Evolutionary conservation across 1,140 invertebrate species (phyloP).

Genomic region (Solenopsis invicta): DNA sequence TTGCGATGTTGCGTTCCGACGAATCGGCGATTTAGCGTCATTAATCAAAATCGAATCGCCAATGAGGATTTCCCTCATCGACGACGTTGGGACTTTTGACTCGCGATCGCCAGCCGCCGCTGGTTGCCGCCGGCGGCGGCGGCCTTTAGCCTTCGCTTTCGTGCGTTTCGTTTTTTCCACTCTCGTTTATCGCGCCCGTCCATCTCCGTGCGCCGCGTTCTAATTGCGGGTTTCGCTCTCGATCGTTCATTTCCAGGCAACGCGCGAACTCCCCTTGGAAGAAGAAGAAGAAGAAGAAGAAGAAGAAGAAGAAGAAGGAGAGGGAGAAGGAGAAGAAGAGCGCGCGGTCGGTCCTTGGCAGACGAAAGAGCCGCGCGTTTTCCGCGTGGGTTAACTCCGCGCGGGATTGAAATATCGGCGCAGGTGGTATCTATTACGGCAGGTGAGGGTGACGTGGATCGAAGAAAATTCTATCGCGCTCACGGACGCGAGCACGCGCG

Average conservation of each 20-base stretch:
- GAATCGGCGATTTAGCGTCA: not conserved
- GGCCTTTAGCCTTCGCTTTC: not conserved
- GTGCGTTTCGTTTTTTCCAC: not conserved
- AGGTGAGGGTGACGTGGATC: constrained; percentile 68
- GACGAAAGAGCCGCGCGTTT: not conserved
- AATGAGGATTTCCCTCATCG: constrained; percentile 19
- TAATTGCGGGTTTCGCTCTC: constrained; percentile 17
- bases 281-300: not conserved
- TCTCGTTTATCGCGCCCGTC: not conserved
- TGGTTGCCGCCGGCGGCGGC: not conserved
- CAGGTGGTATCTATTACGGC: constrained; percentile 69
- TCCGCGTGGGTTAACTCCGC: not conserved
- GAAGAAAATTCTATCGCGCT: constrained; percentile 72
- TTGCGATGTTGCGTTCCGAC: not conserved
- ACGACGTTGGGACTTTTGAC: not conserved
- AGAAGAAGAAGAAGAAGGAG: too few relatives aligned
- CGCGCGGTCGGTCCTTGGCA: too few relatives aligned
- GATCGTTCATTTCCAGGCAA: constrained; percentile 10
- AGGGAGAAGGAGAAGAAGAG: not conserved
- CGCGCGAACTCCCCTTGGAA: not conserved
- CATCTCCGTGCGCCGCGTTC: not conserved
- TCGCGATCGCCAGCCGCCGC: not conserved
- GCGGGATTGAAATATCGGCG: constrained; percentile 69
- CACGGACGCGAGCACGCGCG: constrained; percentile 67
- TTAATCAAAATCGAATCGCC: constrained; percentile 17